Percentiles rank a stretch among this genome's conserved stretches.
phyloP scores from a whole-genome alignment of 2,888 invertebrate genomes.

The Malacosoma neustria region DNA sequence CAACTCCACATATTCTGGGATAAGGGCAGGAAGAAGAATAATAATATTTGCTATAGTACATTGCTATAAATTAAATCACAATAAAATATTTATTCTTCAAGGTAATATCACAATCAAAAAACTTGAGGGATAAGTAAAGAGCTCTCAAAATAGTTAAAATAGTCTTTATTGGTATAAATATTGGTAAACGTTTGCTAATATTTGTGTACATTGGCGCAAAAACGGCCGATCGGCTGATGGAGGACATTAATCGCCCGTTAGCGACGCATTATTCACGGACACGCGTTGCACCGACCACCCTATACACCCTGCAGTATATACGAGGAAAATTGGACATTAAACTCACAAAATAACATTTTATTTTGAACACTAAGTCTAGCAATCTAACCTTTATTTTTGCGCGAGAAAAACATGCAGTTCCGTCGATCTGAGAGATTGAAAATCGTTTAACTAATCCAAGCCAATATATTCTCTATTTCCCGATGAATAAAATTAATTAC shows the following conservation, averaged over 20 bases:
- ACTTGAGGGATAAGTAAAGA: no score
- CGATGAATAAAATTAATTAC: slow-evolving; percentile 65
- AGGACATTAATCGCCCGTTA: slow-evolving; percentile 68
- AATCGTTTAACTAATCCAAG: slow-evolving; percentile 65
- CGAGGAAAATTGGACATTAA: background rate
- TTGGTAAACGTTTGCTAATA: background rate
- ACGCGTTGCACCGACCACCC: slow-evolving; percentile 64
- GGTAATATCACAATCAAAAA: no score
- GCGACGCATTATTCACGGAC: slow-evolving; percentile 70
- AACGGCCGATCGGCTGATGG: slow-evolving; percentile 42
- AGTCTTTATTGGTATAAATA: background rate
- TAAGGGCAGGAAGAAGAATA: no score
- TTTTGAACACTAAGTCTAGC: slow-evolving; percentile 8
- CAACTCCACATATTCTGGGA: no score
- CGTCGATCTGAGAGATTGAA: slow-evolving; percentile 14
- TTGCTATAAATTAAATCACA: no score
- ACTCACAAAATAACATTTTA: background rate
- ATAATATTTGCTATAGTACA: no score
- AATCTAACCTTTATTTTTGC: slow-evolving; percentile 11
- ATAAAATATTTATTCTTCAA: no score
- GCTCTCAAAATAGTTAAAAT: no score
- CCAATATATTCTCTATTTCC: slow-evolving; percentile 68
- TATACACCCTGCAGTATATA: slow-evolving; percentile 30
- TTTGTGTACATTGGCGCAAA: slow-evolving; percentile 17
- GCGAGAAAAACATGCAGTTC: slow-evolving; percentile 7